Conservation (phyloP, 2,797 vertebrate genomes). For the Remorina albescens region DNA sequence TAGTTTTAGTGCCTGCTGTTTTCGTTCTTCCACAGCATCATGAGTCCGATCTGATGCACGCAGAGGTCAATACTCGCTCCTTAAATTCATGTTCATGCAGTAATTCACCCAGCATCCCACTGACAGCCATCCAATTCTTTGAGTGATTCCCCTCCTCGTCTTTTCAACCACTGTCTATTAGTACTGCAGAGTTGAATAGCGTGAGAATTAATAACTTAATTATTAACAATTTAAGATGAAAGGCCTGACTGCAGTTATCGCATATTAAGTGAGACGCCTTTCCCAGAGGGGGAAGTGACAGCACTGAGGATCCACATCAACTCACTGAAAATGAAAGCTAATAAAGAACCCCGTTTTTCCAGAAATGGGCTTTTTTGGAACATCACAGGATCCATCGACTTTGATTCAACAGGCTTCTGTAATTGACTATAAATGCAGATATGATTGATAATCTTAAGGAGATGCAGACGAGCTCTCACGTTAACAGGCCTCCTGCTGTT, state of each 20-base stretch:
- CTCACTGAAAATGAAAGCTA: constrained; percentile 1
- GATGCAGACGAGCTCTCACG: constrained; percentile 54
- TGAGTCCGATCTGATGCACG: constrained; percentile 2
- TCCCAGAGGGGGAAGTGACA: not conserved
- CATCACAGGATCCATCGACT: constrained; percentile 1
- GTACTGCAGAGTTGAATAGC: constrained; percentile 23
- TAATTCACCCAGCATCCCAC: constrained; percentile 29
- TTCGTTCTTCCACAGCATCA: not conserved
- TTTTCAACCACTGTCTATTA: constrained; percentile 38
- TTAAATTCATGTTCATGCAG: constrained; percentile 16
- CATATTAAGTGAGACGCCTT: constrained; percentile 14
- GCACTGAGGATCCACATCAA: constrained; percentile 22
- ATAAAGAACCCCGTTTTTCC: not conserved
- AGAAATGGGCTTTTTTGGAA: not conserved
- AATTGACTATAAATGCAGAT: constrained; percentile 53
- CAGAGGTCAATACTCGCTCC: not conserved
- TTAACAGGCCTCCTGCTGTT: constrained; percentile 64
- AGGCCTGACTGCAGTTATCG: constrained; percentile 15
- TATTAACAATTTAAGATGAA: constrained; percentile 48
- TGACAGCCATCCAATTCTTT: constrained; percentile 23
- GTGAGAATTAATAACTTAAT: constrained; percentile 44
- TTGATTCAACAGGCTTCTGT: constrained; percentile 31
- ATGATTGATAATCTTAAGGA: constrained; percentile 57
- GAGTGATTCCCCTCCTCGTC: constrained; percentile 3
- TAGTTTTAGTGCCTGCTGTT: constrained; percentile 1